phyloP scores from a whole-genome alignment of 2,113 vertebrate genomes.

The Gambusia holbrooki region DNA sequence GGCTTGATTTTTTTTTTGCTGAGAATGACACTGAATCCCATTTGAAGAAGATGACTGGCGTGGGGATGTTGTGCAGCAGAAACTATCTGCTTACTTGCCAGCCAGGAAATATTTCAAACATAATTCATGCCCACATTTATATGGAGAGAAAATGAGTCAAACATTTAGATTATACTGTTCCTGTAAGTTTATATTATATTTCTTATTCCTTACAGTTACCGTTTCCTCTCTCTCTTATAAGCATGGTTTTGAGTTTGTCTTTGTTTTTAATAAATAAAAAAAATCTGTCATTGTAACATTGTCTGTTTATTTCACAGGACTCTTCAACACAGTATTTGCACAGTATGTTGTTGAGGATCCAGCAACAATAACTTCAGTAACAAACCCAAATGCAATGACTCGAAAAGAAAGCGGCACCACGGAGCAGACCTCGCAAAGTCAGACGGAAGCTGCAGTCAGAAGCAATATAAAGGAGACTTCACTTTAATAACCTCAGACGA shows the following conservation, averaged over 20 bases:
- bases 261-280: too few relatives aligned
- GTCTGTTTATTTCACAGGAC: slow-evolving; percentile 64
- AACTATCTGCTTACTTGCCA: too few relatives aligned
- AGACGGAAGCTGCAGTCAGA: neutral
- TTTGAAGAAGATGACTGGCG: neutral
- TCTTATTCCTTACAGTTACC: too few relatives aligned
- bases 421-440: slow-evolving; percentile 18
- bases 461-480: slow-evolving; percentile 73
- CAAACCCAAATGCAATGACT: slow-evolving; percentile 4
- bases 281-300: slow-evolving; percentile 15
- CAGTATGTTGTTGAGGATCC: slow-evolving; percentile 76
- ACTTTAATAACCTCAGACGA: slow-evolving; percentile 42
- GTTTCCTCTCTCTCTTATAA: neutral
- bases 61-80: neutral
- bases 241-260: neutral
- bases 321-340: slow-evolving; percentile 70
- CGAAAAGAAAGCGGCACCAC: neutral
- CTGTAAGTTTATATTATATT: too few relatives aligned
- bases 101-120: neutral
- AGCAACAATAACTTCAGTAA: slow-evolving; percentile 29
- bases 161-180: too few relatives aligned
- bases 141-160: too few relatives aligned
- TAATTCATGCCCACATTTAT: neutral
- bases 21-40: neutral
- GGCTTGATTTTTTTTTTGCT: neutral